Evolutionary conservation across 2,888 invertebrate species (phyloP).

Genomic region (Phymatocera aterrima): DNA sequence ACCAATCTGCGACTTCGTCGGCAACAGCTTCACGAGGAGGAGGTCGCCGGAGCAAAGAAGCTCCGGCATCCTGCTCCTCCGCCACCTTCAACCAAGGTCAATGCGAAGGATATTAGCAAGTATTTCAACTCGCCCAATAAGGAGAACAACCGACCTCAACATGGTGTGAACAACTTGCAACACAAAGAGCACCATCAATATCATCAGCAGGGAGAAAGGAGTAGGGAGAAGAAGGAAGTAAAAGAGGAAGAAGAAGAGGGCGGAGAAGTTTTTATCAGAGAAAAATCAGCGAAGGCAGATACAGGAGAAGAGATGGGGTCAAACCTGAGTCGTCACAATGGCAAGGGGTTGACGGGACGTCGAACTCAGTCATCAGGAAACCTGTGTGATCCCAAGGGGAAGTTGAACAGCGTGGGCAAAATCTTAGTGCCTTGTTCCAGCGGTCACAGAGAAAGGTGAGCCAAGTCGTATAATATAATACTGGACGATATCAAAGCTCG

Average conservation of each 20-base stretch:
- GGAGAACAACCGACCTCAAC: constrained; percentile 63
- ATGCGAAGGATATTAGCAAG: constrained; percentile 65
- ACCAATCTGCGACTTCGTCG: constrained; percentile 57
- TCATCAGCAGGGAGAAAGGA: background rate
- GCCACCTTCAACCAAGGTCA: constrained; percentile 61
- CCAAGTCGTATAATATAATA: constrained; percentile 8
- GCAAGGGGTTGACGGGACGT: constrained; percentile 83
- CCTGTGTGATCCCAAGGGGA: constrained; percentile 80
- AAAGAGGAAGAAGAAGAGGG: background rate
- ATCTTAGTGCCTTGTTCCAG: constrained; percentile 70
- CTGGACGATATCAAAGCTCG: background rate
- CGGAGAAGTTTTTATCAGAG: background rate
- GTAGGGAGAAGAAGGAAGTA: background rate
- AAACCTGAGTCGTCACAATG: constrained; percentile 86
- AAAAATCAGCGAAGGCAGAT: constrained; percentile 26
- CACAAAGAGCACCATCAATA: background rate
- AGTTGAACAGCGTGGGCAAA: constrained; percentile 69
- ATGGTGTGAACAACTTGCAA: constrained; percentile 59
- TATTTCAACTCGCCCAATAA: constrained; percentile 68
- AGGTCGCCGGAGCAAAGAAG: constrained; percentile 54
- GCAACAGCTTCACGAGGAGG: constrained; percentile 57
- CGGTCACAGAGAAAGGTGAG: constrained; percentile 67
- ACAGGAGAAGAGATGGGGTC: constrained; percentile 81
- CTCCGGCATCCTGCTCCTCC: constrained; percentile 58
- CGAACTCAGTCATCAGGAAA: constrained; percentile 86